Evolutionary conservation across 2,113 vertebrate species (phyloP).

Genomic region (Elanus axillaris): DNA sequence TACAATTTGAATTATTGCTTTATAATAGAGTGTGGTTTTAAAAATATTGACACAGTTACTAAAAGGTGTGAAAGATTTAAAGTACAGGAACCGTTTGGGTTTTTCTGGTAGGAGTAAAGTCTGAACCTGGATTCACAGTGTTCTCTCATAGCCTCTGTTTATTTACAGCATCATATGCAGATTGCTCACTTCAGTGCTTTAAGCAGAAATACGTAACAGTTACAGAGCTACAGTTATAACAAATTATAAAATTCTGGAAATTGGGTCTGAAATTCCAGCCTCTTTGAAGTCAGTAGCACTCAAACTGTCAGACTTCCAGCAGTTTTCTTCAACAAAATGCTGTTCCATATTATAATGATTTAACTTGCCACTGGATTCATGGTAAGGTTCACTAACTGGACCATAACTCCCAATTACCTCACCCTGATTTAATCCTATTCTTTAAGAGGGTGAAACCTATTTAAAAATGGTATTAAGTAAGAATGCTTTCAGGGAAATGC

Average conservation of each 20-base stretch:
- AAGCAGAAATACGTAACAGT: neutral
- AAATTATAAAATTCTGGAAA: slow-evolving; percentile 40
- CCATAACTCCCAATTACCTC: slow-evolving; percentile 4
- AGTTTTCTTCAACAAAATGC: neutral
- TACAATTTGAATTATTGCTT: neutral
- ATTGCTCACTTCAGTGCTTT: neutral
- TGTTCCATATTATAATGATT: slow-evolving; percentile 5
- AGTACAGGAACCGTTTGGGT: neutral
- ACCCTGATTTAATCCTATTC: neutral
- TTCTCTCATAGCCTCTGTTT: neutral
- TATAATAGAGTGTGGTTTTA: neutral
- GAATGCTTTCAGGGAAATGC: neutral
- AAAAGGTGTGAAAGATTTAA: slow-evolving; percentile 4
- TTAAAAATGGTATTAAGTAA: neutral
- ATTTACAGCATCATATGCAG: neutral
- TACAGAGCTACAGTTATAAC: neutral
- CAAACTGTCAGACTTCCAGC: slow-evolving; percentile 12
- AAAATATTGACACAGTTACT: neutral
- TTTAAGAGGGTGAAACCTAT: neutral
- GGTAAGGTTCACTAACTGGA: slow-evolving; percentile 5
- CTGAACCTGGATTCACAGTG: neutral
- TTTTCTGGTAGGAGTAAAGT: neutral
- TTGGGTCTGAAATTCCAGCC: neutral
- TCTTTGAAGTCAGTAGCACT: slow-evolving; percentile 22
- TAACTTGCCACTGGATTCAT: neutral